phyloP scores from a whole-genome alignment of 2,113 vertebrate genomes.

The Tympanuchus pallidicinctus region DNA sequence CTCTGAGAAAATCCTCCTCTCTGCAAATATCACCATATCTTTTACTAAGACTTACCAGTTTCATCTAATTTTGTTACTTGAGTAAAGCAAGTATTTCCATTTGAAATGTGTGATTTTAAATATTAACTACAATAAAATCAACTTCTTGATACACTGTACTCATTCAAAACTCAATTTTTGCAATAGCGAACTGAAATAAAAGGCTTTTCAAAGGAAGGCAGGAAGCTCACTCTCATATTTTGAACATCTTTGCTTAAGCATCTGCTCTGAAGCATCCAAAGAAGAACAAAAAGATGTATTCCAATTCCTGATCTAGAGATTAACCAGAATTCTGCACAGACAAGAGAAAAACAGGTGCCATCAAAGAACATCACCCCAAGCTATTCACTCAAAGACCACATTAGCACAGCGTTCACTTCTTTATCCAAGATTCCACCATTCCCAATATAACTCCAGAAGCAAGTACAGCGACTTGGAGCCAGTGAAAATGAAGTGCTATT shows the following conservation, averaged over 20 bases:
- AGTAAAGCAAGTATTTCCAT: background rate
- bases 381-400: background rate
- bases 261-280: background rate
- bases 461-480: background rate
- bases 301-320: background rate
- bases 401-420: rapidly evolving
- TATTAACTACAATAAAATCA: background rate
- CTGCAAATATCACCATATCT: background rate
- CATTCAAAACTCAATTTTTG: background rate
- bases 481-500: background rate
- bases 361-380: background rate
- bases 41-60: background rate
- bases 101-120: background rate
- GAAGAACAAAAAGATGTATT: background rate
- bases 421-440: background rate
- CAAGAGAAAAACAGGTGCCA: background rate
- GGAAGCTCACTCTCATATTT: background rate
- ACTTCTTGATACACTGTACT: background rate
- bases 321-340: background rate
- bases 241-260: background rate
- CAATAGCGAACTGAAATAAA: background rate
- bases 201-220: background rate
- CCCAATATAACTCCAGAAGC: background rate
- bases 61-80: background rate
- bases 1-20: background rate